Evolutionary conservation across 2,888 invertebrate genomes (phyloP).

Genomic region (Aelia acuminata): DNA sequence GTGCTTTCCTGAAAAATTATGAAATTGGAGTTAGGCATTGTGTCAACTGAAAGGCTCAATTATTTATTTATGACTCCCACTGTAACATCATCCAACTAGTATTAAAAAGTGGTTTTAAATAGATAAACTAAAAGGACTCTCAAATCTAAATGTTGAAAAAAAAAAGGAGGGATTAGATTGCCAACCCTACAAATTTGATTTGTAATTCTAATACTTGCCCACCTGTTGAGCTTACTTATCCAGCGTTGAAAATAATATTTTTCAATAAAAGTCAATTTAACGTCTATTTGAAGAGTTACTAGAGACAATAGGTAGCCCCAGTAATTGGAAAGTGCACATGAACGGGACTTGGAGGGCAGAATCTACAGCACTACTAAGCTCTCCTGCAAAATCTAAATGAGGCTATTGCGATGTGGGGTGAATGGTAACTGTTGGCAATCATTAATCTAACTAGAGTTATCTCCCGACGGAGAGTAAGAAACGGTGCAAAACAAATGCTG

Average conservation of each 20-base stretch:
- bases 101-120: no score
- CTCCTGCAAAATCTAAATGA: constrained; percentile 18
- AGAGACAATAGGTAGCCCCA: constrained; percentile 23
- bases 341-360: background rate
- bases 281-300: background rate
- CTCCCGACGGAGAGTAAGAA: constrained; percentile 27
- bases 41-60: no score
- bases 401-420: constrained; percentile 35
- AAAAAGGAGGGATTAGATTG: background rate
- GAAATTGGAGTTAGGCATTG: no score
- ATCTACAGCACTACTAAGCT: background rate
- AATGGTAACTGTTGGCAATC: constrained; percentile 50
- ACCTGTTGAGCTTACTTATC: background rate
- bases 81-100: no score
- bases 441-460: constrained; percentile 50
- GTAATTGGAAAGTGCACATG: constrained; percentile 26
- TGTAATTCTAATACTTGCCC: background rate
- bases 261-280: constrained; percentile 17
- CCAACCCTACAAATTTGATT: background rate
- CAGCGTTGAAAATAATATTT: background rate
- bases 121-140: no score
- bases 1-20: no score
- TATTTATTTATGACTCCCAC: no score
- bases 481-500: constrained; percentile 57
- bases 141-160: no score